These are phyloP conservation scores for Leptinotarsa defecta DNA, from an alignment of 1,140 invertebrate species.

Conservation along the genomic window DNA sequence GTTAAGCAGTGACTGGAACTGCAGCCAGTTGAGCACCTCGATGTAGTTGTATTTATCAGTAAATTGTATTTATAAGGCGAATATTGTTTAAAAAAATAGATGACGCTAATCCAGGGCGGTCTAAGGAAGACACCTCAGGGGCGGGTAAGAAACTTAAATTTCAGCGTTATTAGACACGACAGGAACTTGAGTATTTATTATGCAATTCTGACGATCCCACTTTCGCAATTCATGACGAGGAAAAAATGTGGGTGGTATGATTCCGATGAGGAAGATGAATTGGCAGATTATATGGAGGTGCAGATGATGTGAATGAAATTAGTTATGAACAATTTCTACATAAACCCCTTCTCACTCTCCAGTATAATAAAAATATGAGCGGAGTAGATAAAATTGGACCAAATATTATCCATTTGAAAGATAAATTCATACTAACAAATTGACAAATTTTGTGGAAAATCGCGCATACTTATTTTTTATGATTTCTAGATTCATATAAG, in stretches of 20 bases:
- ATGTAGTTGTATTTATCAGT: neutral
- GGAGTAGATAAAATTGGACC: too few species aligned
- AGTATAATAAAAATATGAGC: too few species aligned
- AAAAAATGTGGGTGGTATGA: neutral
- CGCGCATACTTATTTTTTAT: too few species aligned
- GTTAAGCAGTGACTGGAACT: too few species aligned
- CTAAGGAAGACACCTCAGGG: neutral
- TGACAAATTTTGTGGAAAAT: too few species aligned
- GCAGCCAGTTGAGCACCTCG: neutral
- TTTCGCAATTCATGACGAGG: neutral
- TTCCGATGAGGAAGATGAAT: neutral
- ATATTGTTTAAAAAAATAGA: neutral
- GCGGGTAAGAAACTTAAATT: neutral
- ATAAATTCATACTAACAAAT: too few species aligned
- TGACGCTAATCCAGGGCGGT: neutral
- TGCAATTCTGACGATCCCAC: neutral
- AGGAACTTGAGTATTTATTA: neutral
- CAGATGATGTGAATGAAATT: neutral
- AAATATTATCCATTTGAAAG: too few species aligned
- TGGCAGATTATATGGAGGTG: neutral
- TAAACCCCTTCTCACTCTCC: too few species aligned
- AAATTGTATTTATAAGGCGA: neutral
- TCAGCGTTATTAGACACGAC: neutral
- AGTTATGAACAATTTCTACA: neutral
- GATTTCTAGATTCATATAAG: too few species aligned